These are phyloP conservation scores for Propithecus deckenii DNA, from an alignment of 2,797 vertebrate species.

Conservation along the genomic window DNA sequence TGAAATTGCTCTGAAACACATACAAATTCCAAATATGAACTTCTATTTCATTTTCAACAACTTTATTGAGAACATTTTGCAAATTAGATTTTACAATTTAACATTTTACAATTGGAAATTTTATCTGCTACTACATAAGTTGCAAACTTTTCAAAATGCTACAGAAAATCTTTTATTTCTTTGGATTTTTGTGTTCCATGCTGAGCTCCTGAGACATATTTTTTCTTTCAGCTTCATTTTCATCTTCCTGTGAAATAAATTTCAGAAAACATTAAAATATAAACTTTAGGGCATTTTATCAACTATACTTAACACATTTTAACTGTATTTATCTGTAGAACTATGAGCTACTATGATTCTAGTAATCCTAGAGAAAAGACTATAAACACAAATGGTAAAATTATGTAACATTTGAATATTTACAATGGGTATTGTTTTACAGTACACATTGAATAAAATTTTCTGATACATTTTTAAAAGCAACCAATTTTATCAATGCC, in stretches of 20 bases:
- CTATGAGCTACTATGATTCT: neutral
- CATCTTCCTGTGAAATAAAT: slow-evolving; percentile 92
- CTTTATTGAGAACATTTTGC: slow-evolving; percentile 86
- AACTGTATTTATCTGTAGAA: slow-evolving; percentile 4
- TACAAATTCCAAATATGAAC: slow-evolving; percentile 79
- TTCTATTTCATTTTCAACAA: slow-evolving; percentile 82
- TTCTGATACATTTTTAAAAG: slow-evolving; percentile 81
- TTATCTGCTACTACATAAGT: slow-evolving; percentile 79
- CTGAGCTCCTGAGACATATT: slow-evolving; percentile 88
- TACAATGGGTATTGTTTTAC: slow-evolving; percentile 44
- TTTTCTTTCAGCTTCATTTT: slow-evolving; percentile 87
- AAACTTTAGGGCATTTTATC: slow-evolving; percentile 30
- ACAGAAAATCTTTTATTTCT: slow-evolving; percentile 83
- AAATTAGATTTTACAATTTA: slow-evolving; percentile 79
- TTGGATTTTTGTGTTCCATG: slow-evolving; percentile 88
- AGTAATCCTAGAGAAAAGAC: slow-evolving; percentile 9
- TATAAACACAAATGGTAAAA: slow-evolving; percentile 1
- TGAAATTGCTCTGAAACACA: slow-evolving; percentile 77
- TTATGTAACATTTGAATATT: slow-evolving; percentile 50
- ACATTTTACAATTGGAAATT: slow-evolving; percentile 85
- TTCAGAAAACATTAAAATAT: slow-evolving; percentile 78
- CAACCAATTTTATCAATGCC: slow-evolving; percentile 84
- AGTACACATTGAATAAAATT: slow-evolving; percentile 54
- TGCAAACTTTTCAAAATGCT: slow-evolving; percentile 79
- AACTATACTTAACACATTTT: slow-evolving; percentile 15